phyloP scores from a whole-genome alignment of 2,888 invertebrate genomes.

The Parapristionchus giblindavisi region DNA sequence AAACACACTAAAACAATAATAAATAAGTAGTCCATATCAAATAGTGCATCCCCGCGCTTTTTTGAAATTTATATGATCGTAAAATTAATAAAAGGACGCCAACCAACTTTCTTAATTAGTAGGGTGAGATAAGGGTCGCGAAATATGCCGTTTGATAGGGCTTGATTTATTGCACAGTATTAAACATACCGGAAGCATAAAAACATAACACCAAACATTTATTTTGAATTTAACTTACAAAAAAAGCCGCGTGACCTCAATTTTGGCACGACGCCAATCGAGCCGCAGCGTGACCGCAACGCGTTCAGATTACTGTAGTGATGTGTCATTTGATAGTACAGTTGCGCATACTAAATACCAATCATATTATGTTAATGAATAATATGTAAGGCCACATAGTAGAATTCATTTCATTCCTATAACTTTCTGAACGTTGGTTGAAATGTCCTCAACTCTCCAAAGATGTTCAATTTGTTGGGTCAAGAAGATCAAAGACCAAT shows the following conservation, averaged over 20 bases:
- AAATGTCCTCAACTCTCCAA: too few species aligned
- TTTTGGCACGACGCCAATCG: background rate
- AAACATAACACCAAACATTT: background rate
- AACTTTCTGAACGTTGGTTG: too few species aligned
- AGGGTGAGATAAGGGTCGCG: background rate
- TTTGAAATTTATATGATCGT: background rate
- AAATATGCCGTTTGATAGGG: background rate
- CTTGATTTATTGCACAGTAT: background rate
- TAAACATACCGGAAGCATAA: background rate
- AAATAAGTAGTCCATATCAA: background rate
- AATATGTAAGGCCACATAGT: too few species aligned
- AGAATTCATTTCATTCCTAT: too few species aligned
- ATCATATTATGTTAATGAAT: too few species aligned
- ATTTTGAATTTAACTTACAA: background rate
- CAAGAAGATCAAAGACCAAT: slow-evolving; percentile 36
- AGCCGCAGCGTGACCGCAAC: slow-evolving; percentile 5
- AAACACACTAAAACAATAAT: too few species aligned
- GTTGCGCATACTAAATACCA: background rate
- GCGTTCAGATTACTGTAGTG: background rate
- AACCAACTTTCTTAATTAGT: background rate
- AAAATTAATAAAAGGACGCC: slow-evolving; percentile 24
- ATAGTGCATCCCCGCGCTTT: background rate
- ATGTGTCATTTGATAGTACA: background rate
- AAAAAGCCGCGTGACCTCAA: slow-evolving; percentile 22
- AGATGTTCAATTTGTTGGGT: slow-evolving; percentile 34